Evolutionary conservation across 2,113 vertebrate species (phyloP), one percentile per base, ranked within the genome.

Genomic region (Clarias batrachus): DNA sequence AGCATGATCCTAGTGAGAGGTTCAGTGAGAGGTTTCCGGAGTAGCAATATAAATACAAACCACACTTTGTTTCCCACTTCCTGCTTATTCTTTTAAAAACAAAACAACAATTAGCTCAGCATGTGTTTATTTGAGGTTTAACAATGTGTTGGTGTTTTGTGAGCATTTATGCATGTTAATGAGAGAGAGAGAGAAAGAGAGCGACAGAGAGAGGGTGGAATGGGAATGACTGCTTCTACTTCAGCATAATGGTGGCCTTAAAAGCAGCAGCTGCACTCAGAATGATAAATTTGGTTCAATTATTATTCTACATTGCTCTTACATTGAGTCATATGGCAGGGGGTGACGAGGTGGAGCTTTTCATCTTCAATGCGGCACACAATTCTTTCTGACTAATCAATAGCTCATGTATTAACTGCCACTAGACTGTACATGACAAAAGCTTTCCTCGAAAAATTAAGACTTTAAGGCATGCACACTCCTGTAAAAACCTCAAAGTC

Each of bases 231-330:
- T 83, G 81, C 62, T 71, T 89, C 81, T 70, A 59, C 81, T 83
- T 76, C n/a, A 87, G 66, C 30, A 83, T 77, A 78, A 87, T 56
- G 33, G 60, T 37, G 63, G 59, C 82, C 56, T 25, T 84, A 86
- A 88, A 71, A 78, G 66, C 30, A 63, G 13, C 76, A 77, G 74
- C 71, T 80, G 59, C 60, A 76, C 68, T 70, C 59, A 4, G 62
- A 76, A 62, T 84, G 59, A 87, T 87, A 87, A 88, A 89, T 70
- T 85, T 65, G 59, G 66, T 60, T 73, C 81, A 54, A 84, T 89
- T 70, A 84, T 60, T 66, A 68, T 86, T 78, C 65, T 84, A 84
- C 87, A 88, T 81, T 77, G 87, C 87, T 84, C 83, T 78, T n/a
- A 71, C 63, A 71, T 70, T 73, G 84, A 59, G 65, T 48, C 86